Evolutionary conservation across 2,113 vertebrate species (phyloP), one percentile per base, ranked within the genome.

Genomic region (Aphyosemion australe): DNA sequence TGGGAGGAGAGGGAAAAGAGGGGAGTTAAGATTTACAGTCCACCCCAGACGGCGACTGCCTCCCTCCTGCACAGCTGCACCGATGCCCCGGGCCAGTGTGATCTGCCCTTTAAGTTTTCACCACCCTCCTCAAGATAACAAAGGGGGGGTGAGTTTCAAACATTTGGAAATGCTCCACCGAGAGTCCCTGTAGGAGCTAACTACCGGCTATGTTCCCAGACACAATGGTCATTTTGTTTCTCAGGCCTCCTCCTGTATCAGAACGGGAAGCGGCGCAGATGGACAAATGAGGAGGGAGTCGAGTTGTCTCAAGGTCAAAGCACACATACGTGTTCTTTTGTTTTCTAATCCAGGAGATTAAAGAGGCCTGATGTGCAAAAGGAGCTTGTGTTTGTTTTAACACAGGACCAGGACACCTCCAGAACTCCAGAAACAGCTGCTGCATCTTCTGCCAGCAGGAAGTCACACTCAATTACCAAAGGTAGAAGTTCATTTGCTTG

Each of bases 41-140:
- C 79, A 48, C 51, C 77, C 76, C 70, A 74, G 70, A 87, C 74
- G 21, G 18, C 47, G 60, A 68, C 74, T 50, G 76, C 74, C 76
- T 77, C 85, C 65, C 86, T 62, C 77, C 54, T 80, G 71, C 77
- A 69, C 89, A 91, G 90, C 89, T 91, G 91, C 76, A 84, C 69
- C 41, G 19, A 55, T 46, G 85, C 89, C 81, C 59, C 47, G 53
- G 86, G 83, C 80, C 78, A 66, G 69, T 48, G 49, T 76, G 76
- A 89, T 84, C 83, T 77, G 65, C 80, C 86, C 85, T 85, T 91
- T 87, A 82, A 68, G 81, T 87, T 88, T 90, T 91, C 85, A 86
- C 79, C 86, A 88, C 82, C 72, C 78, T 83, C 78, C 72, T 75
- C 80, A 18, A 87, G 85, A 91, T 89, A 90, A 89, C 81, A 72